These are phyloP conservation scores for Poecilus cupreus DNA, from an alignment of 2,888 invertebrate genomes.

Conservation along the genomic window DNA sequence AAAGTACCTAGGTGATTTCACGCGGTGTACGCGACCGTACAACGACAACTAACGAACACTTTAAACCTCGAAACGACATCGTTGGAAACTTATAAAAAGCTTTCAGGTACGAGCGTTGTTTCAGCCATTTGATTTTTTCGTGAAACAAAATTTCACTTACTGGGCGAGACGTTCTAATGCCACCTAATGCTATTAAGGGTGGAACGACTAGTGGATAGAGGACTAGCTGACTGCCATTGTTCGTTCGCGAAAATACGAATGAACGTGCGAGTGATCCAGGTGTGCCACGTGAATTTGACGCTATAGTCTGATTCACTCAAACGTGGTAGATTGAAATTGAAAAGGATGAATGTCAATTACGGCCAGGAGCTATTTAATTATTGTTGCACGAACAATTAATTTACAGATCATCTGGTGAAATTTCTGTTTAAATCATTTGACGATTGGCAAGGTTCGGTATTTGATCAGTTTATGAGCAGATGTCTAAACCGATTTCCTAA, in stretches of 20 bases:
- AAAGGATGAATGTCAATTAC: too few species aligned
- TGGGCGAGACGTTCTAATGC: slow-evolving; percentile 23
- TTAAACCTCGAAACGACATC: slow-evolving; percentile 30
- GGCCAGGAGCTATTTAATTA: too few species aligned
- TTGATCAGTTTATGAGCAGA: too few species aligned
- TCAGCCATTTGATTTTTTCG: slow-evolving; percentile 43
- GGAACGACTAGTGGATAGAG: slow-evolving; percentile 10
- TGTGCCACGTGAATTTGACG: not conserved
- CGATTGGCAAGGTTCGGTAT: too few species aligned
- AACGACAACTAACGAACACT: slow-evolving; percentile 17
- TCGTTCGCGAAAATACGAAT: slow-evolving; percentile 15
- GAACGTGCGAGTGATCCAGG: slow-evolving; percentile 39
- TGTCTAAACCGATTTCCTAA: too few species aligned
- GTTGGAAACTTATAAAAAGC: slow-evolving; percentile 44
- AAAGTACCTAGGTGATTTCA: too few species aligned
- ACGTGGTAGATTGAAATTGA: not conserved
- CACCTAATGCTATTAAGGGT: slow-evolving; percentile 40
- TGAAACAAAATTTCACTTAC: slow-evolving; percentile 47
- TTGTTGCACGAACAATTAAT: too few species aligned
- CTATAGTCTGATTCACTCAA: not conserved
- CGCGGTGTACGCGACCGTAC: not conserved
- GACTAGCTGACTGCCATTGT: slow-evolving; percentile 14
- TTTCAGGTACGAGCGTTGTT: slow-evolving; percentile 37
- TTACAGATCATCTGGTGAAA: too few species aligned
- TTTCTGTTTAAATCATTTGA: too few species aligned